Percentiles rank a stretch among this genome's conserved stretches.
Evolutionary conservation across 1,140 invertebrate genomes (phyloP).

Genomic region (Papilio helenus): DNA sequence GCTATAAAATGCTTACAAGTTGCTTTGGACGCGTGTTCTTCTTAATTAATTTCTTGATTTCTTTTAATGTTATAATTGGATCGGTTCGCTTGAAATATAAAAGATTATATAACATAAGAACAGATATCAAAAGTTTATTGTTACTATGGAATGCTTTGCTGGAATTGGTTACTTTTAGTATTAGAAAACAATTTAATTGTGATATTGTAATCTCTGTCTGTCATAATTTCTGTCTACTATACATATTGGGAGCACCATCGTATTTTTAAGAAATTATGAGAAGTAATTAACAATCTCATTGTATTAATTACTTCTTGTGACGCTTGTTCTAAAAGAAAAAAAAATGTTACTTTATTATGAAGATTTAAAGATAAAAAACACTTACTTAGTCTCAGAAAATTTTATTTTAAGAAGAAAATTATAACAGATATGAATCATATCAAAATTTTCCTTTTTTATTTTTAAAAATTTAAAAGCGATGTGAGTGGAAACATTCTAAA

Average conservation of each 20-base stretch:
- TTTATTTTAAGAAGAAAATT: background rate
- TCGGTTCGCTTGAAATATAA: constrained; percentile 22
- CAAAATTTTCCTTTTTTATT: background rate
- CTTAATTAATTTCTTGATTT: constrained; percentile 37
- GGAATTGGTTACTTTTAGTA: background rate
- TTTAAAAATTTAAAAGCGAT: background rate
- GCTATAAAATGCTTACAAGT: constrained; percentile 61
- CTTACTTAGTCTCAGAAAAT: background rate
- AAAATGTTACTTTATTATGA: too few species aligned
- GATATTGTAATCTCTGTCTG: too few species aligned
- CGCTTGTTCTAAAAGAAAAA: too few species aligned
- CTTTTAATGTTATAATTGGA: constrained; percentile 33
- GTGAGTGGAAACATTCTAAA: background rate
- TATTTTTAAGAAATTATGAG: too few species aligned
- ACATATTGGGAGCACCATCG: too few species aligned
- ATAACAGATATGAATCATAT: background rate
- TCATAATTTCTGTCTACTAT: background rate
- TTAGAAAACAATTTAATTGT: background rate
- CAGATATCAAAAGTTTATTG: background rate
- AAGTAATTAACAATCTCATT: too few species aligned
- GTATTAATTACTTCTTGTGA: too few species aligned
- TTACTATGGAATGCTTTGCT: background rate
- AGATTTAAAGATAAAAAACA: background rate
- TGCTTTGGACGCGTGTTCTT: constrained; percentile 41
- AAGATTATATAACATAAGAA: constrained; percentile 8